phyloP scores from a whole-genome alignment of 2,113 vertebrate genomes.

The Chaenocephalus aceratus region DNA sequence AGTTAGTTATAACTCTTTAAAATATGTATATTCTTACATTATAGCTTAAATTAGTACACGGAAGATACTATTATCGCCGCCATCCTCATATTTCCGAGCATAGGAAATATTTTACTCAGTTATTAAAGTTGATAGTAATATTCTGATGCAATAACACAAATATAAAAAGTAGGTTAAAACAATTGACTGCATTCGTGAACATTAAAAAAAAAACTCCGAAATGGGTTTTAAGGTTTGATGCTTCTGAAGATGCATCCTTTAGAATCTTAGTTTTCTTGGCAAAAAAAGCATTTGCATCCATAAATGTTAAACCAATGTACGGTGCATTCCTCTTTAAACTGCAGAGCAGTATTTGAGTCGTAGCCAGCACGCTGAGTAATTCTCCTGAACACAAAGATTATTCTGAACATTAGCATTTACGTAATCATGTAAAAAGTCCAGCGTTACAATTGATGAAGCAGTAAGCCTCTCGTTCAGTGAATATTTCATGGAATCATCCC shows the following conservation, averaged over 20 bases:
- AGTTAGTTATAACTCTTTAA: too few species aligned
- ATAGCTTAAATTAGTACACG: too few species aligned
- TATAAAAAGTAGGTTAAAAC: too few species aligned
- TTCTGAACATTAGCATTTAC: conserved; percentile 47
- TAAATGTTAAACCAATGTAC: not conserved
- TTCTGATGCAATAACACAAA: too few species aligned
- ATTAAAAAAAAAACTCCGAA: not conserved
- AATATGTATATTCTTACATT: too few species aligned
- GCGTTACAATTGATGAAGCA: conserved; percentile 24
- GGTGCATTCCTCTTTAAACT: not conserved
- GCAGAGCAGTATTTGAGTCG: not conserved
- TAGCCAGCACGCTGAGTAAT: not conserved
- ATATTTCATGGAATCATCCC: conserved; percentile 25
- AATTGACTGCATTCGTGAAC: too few species aligned
- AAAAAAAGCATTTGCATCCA: not conserved
- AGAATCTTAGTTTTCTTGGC: not conserved
- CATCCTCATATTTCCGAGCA: too few species aligned
- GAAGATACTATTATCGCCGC: too few species aligned
- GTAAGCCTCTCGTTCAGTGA: conserved; percentile 49
- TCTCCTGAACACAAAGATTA: conserved; percentile 56
- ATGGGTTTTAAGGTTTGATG: not conserved
- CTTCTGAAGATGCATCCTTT: not conserved
- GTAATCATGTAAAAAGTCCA: conserved; percentile 45
- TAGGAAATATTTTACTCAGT: too few species aligned
- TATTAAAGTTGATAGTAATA: too few species aligned